Evolutionary conservation across 1,140 invertebrate genomes (phyloP), one percentile per base, ranked within the genome.

Genomic region (Homalodisca vitripennis): DNA sequence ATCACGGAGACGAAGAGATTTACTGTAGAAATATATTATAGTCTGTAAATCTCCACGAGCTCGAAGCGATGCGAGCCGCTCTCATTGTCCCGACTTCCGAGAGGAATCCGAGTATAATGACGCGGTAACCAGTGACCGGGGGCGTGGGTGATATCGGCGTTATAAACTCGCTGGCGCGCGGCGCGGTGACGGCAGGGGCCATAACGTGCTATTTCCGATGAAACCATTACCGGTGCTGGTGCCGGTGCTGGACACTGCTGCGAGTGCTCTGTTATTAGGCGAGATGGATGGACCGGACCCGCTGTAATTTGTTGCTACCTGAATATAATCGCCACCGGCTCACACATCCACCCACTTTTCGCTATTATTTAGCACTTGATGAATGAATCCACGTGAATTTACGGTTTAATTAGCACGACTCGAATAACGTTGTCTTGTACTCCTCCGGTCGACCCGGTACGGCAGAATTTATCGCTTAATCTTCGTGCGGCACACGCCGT

Each of bases 261-360:
- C 26, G 12, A 22, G 55, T 2, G 3, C 3, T 27, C 55, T 27
- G 27, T 60, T 60, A 53, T 53, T 53, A 53, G 13, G 10, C 13
- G 20, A 53, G 55, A 60, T 60, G 55, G 29, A 60, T 60, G 55
- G 26, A 60, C 26, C 48, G 48, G 29, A 60, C 26, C 27, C 29
- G 55, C 10, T 60, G 26, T 60, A 60, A 60, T 60, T 60, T 60
- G 55, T 60, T 60, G 55, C 55, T 60, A 60, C 55, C 55, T 60
- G 22, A 60, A 30, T 60, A 60, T 60, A 60, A 60, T 29, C 55
- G 55, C 55, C 26, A 60, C 26, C 29, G 6, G 48, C 48, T 53
- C 48, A 22, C 48, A 53, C 48, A 17, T 22, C 48, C n/a, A 60
- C 24, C 55, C 55, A 29, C 55, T 60, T 60, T 20, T n/a, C 48